Evolutionary conservation across 2,888 invertebrate species (phyloP).

Genomic region (Byasa hedistus): DNA sequence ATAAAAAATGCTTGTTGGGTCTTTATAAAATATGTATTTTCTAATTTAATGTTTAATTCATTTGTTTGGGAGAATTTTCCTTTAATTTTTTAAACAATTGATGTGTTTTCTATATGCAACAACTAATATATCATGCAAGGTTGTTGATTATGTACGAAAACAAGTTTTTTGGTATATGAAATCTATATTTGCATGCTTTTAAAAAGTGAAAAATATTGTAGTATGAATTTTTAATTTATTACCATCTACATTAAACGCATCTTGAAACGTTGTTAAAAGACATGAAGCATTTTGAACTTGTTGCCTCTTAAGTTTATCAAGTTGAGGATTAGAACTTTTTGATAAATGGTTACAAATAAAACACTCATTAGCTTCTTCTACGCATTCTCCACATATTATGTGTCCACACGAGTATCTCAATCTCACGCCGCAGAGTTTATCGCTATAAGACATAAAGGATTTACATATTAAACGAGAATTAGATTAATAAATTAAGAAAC

Average conservation of each 20-base stretch:
- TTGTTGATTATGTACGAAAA: too few relatives aligned
- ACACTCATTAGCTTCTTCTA: conserved; percentile 45
- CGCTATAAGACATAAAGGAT: conserved; percentile 46
- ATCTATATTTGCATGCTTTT: background rate
- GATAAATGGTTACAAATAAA: conserved; percentile 50
- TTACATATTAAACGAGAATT: background rate
- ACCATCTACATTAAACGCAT: conserved; percentile 60
- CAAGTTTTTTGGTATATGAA: too few relatives aligned
- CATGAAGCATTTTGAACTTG: conserved; percentile 48
- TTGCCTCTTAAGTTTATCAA: conserved; percentile 47
- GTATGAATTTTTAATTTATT: conserved; percentile 24
- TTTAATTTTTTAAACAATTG: too few relatives aligned
- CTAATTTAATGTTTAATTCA: too few relatives aligned
- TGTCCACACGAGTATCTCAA: conserved; percentile 64
- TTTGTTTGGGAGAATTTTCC: too few relatives aligned
- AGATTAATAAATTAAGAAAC: background rate
- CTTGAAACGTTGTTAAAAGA: conserved; percentile 52
- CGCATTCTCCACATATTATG: conserved; percentile 56
- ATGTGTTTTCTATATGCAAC: too few relatives aligned
- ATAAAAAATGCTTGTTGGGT: too few relatives aligned
- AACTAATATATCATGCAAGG: too few relatives aligned
- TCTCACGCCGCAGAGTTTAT: conserved; percentile 48
- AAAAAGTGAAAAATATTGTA: background rate
- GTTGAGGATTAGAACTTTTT: conserved; percentile 33
- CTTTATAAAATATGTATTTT: too few relatives aligned